phyloP scores from a whole-genome alignment of 1,140 invertebrate genomes.

The Episyrphus balteatus region DNA sequence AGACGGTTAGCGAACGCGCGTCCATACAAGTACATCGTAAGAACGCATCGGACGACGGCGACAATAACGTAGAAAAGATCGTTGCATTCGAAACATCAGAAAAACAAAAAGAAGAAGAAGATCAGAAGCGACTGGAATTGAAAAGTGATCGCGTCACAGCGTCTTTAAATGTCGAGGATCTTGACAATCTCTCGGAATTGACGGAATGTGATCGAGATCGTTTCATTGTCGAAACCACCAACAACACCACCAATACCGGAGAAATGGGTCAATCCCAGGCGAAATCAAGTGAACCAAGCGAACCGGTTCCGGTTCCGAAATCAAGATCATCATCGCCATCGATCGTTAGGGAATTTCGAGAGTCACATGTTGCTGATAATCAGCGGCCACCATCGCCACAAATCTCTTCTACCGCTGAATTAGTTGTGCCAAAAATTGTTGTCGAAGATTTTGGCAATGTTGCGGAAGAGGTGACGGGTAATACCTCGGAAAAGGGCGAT shows the following conservation, averaged over 20 bases:
- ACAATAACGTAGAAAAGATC: background rate
- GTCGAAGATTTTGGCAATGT: slow-evolving; percentile 18
- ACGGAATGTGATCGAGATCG: slow-evolving; percentile 1
- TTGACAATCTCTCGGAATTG: background rate
- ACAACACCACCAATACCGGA: slow-evolving; percentile 3
- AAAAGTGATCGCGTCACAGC: background rate
- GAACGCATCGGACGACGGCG: background rate
- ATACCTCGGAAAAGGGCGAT: slow-evolving; percentile 10
- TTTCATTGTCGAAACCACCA: slow-evolving; percentile 6
- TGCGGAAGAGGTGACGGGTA: background rate
- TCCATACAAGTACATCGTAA: background rate
- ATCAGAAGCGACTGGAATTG: background rate
- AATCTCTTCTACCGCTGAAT: slow-evolving; percentile 1
- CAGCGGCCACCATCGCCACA: slow-evolving; percentile 8
- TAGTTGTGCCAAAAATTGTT: slow-evolving; percentile 25
- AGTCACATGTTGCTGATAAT: slow-evolving; percentile 15
- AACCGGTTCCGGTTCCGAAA: slow-evolving; percentile 7
- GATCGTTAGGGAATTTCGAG: slow-evolving; percentile 27
- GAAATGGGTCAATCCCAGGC: slow-evolving; percentile 28
- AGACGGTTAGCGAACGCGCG: background rate
- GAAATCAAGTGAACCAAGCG: slow-evolving; percentile 19
- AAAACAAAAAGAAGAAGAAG: background rate
- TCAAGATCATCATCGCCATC: slow-evolving; percentile 13
- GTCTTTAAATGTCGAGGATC: background rate
- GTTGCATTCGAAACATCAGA: background rate